phyloP scores from a whole-genome alignment of 2,797 vertebrate genomes.

The Channa striata region DNA sequence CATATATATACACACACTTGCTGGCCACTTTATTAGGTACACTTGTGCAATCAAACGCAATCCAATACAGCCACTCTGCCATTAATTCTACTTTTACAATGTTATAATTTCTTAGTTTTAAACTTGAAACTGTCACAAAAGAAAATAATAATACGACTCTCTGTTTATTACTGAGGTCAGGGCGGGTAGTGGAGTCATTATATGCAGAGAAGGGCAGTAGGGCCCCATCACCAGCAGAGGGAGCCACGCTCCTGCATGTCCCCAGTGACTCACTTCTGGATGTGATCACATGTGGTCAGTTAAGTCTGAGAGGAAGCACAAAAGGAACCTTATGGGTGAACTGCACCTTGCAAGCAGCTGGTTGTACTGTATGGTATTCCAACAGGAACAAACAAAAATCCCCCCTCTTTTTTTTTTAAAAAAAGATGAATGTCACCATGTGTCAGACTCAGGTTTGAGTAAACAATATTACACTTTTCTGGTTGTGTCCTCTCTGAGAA shows the following conservation, averaged over 20 bases:
- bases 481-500: constrained; percentile 10
- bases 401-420: not conserved
- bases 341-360: constrained; percentile 76
- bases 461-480: not conserved
- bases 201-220: too few relatives aligned
- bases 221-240: constrained; percentile 42
- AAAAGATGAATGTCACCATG: not conserved
- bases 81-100: too few relatives aligned
- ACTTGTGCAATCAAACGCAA: too few relatives aligned
- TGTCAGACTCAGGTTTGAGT: too few relatives aligned
- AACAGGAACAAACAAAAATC: constrained; percentile 28
- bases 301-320: constrained; percentile 58
- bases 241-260: constrained; percentile 1
- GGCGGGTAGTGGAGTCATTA: too few relatives aligned
- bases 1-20: too few relatives aligned
- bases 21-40: too few relatives aligned
- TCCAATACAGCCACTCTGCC: too few relatives aligned
- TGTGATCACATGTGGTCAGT: constrained; percentile 53
- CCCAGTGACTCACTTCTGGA: not conserved
- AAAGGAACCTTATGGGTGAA: constrained; percentile 60
- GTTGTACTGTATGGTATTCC: constrained; percentile 21
- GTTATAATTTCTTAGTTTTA: too few relatives aligned
- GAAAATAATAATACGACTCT: too few relatives aligned
- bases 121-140: too few relatives aligned
- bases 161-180: too few relatives aligned